Evolutionary conservation across 2,113 vertebrate genomes (phyloP).

Genomic region (Protobothrops mucrosquamatus): DNA sequence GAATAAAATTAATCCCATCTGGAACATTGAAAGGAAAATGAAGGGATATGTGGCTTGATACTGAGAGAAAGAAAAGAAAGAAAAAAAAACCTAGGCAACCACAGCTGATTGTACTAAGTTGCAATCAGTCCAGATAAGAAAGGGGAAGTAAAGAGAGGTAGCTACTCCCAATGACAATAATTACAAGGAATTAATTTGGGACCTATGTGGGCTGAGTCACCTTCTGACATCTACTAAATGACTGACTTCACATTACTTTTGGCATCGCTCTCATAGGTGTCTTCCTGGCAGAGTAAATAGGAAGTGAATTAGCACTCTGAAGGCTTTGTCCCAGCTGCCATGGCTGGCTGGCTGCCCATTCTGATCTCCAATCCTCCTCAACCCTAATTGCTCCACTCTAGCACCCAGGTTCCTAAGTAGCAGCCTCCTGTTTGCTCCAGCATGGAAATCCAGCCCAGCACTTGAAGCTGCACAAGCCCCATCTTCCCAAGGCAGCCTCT

Average conservation of each 20-base stretch:
- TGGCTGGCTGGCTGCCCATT: constrained; percentile 2
- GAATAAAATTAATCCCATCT: neutral
- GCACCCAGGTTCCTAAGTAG: constrained; percentile 13
- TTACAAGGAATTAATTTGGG: neutral
- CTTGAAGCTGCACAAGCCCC: neutral
- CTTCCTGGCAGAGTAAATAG: constrained; percentile 22
- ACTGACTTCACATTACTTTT: neutral
- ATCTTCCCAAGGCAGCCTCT: constrained; percentile 26
- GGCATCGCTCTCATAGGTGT: constrained; percentile 11
- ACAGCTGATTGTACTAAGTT: neutral
- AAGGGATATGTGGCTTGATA: neutral
- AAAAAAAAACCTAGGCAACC: neutral
- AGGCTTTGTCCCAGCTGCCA: constrained; percentile 7
- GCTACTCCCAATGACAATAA: neutral
- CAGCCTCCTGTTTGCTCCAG: constrained; percentile 1
- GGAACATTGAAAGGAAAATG: neutral
- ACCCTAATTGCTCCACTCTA: constrained; percentile 28
- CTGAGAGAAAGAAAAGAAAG: neutral
- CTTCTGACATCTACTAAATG: neutral
- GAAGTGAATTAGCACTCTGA: constrained; percentile 19
- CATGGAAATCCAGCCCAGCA: constrained; percentile 13
- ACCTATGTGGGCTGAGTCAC: neutral
- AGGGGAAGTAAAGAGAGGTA: neutral
- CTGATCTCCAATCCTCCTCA: constrained; percentile 4
- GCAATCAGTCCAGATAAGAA: neutral